phyloP scores from a whole-genome alignment of 2,888 invertebrate species.

The Hydriomena furcata region DNA sequence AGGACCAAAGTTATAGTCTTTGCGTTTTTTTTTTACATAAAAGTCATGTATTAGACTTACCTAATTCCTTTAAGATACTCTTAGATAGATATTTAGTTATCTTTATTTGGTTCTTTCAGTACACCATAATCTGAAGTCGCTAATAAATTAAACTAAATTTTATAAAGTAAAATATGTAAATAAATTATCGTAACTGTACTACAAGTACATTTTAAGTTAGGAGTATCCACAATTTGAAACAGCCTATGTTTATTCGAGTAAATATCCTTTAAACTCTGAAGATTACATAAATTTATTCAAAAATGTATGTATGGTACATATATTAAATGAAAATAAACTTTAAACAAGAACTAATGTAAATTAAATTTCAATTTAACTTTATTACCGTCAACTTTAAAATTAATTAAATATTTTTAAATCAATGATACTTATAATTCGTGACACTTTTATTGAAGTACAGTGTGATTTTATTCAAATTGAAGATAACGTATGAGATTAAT shows the following conservation, averaged over 20 bases:
- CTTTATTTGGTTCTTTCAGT: too few relatives aligned
- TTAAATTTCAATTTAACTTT: slow-evolving; percentile 24
- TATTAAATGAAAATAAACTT: slow-evolving; percentile 20
- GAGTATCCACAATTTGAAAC: slow-evolving; percentile 10
- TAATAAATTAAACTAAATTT: too few relatives aligned
- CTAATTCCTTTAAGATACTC: too few relatives aligned
- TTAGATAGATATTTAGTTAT: too few relatives aligned
- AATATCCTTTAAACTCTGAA: slow-evolving; percentile 29
- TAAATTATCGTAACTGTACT: too few relatives aligned
- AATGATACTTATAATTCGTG: slow-evolving; percentile 12
- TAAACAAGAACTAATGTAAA: slow-evolving; percentile 25
- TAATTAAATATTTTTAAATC: slow-evolving; percentile 13
- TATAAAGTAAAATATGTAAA: too few relatives aligned
- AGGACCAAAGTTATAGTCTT: too few relatives aligned
- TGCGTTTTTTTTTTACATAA: too few relatives aligned
- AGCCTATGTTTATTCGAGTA: slow-evolving; percentile 12
- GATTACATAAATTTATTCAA: slow-evolving; percentile 33
- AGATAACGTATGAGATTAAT: slow-evolving; percentile 8
- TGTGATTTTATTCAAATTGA: slow-evolving; percentile 23
- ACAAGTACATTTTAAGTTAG: too few relatives aligned
- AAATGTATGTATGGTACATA: slow-evolving; percentile 10
- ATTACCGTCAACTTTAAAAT: slow-evolving; percentile 19
- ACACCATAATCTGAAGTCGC: too few relatives aligned
- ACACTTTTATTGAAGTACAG: slow-evolving; percentile 18
- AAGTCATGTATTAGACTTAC: too few relatives aligned